phyloP scores from a whole-genome alignment of 2,113 vertebrate genomes.

The Ammodytes marinus region DNA sequence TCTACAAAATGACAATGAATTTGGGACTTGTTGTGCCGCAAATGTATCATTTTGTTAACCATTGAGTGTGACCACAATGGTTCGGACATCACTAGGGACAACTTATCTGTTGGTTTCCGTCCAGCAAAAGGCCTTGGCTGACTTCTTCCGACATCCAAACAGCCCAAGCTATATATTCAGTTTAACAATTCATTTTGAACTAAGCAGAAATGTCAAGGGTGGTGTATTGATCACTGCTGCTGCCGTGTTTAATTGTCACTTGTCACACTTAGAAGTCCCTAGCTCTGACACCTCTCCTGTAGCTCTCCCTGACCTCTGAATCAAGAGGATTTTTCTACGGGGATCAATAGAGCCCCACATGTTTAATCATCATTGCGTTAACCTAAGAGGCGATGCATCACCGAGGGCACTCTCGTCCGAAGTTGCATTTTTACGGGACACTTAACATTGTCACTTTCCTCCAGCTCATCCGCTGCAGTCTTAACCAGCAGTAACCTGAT shows the following conservation, averaged over 20 bases:
- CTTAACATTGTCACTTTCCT: constrained; percentile 25
- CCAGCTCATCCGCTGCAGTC: constrained; percentile 53
- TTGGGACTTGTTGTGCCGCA: background rate
- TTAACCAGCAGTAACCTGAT: constrained; percentile 39
- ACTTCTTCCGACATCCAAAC: constrained; percentile 7
- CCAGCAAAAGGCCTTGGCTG: background rate
- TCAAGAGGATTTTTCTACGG: constrained; percentile 17
- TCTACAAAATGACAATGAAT: constrained; percentile 1
- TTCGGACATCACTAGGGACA: background rate
- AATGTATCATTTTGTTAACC: constrained; percentile 3
- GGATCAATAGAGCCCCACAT: constrained; percentile 50
- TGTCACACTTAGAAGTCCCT: too few relatives aligned
- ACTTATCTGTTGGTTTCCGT: constrained; percentile 1
- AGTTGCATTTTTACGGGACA: constrained; percentile 40
- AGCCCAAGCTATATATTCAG: constrained; percentile 2
- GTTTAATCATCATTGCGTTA: constrained; percentile 52
- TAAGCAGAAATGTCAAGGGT: too few relatives aligned
- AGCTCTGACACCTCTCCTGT: constrained; percentile 1
- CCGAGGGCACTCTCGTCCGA: constrained; percentile 35
- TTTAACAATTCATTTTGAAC: background rate
- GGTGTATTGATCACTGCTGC: background rate
- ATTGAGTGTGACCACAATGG: background rate
- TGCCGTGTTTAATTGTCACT: background rate
- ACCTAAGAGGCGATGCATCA: constrained; percentile 37
- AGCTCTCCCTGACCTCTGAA: constrained; percentile 14